Percentiles rank a stretch among this genome's conserved stretches.
phyloP scores from a whole-genome alignment of 2,113 vertebrate genomes.

The Holacanthus passer region DNA sequence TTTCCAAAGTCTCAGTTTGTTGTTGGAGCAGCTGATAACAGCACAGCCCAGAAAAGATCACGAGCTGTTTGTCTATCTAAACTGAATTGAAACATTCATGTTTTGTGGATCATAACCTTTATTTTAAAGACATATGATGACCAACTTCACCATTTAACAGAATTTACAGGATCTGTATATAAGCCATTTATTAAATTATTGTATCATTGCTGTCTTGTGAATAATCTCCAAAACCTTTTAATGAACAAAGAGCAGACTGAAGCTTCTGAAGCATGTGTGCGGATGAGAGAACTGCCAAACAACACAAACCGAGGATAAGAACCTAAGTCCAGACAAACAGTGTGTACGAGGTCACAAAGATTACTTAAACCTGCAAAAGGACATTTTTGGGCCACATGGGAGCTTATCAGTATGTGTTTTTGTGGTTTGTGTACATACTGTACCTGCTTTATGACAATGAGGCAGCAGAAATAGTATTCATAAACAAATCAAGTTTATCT shows the following conservation, averaged over 20 bases:
- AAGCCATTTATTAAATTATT: background rate
- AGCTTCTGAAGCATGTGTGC: constrained; percentile 29
- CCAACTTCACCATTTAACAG: too few species aligned
- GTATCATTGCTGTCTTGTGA: background rate
- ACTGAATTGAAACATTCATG: too few species aligned
- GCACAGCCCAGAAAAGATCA: too few species aligned
- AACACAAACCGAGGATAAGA: constrained; percentile 43
- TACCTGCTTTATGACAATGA: background rate
- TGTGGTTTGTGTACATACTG: background rate
- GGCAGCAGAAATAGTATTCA: too few species aligned
- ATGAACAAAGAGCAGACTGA: background rate
- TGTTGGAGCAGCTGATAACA: too few species aligned
- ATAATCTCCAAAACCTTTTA: background rate
- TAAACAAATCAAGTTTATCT: background rate
- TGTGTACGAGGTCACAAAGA: background rate
- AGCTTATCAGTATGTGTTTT: background rate
- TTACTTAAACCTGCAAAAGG: background rate
- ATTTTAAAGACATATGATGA: too few species aligned
- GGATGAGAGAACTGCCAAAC: constrained; percentile 16
- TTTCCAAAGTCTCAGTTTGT: background rate
- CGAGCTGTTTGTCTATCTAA: background rate
- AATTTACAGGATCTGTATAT: too few species aligned
- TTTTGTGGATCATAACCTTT: too few species aligned
- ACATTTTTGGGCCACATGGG: background rate
- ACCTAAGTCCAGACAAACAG: constrained; percentile 14